Evolutionary conservation across 2,797 vertebrate genomes (phyloP), one percentile per base, ranked within the genome.

Genomic region (Mus caroli): DNA sequence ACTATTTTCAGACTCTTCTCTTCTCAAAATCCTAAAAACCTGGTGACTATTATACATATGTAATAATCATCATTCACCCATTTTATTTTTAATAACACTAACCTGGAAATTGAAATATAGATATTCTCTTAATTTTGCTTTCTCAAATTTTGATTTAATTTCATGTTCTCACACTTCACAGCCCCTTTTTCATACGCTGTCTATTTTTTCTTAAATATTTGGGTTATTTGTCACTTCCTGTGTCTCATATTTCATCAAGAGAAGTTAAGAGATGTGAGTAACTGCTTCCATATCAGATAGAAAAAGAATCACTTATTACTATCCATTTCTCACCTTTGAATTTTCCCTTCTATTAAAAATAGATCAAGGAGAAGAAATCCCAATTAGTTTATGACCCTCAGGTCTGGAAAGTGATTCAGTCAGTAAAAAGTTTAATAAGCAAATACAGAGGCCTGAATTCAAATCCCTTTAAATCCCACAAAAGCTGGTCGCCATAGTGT

Each of bases 181-280:
- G 58, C 85, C 28, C 73, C 12, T 80, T 91, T 78, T 88, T 67
- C 4, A 77, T 71, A 82, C 22, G 13, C 58, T 91, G 28, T 75
- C 85, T 94, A 75, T 93, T 93, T 83, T 13, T 97, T 77, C 37
- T 4, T 85, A 86, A 85, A 75, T 92, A 71, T 85, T 84, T 34
- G 85, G 79, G 9, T 8, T 90, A 54, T 37, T 40, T 14, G 43
- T 85, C 43, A 91, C 50, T 91, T 17, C 10, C 24, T 50, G 4
- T 58, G 15, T 88, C 26, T 92, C 37, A 60, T 80, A 73, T 24
- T 80, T 96, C 40, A 91, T 40, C 46, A 40, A 79, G 13, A 94
- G 20, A 69, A 78, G 26, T 31, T 20, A 64, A 26, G 46, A 67
- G 5, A 86, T 31, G n/a, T 10, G 11, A 94, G 20, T 58, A 87